Base-by-base conservation (phyloP, 2,113 vertebrate genomes). In the Suncus etruscus region DNA sequence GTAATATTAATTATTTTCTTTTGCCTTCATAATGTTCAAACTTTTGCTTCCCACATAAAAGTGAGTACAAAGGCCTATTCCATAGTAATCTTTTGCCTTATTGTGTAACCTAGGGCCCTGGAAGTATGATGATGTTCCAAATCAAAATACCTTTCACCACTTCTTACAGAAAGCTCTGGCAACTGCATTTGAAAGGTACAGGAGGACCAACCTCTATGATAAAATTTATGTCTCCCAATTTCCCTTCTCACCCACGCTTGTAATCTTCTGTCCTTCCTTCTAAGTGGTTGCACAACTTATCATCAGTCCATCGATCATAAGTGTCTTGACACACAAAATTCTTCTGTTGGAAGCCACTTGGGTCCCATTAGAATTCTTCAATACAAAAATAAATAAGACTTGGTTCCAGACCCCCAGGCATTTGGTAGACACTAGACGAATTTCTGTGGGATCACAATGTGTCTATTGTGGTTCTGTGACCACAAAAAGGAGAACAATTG, bases 51-150 rank as follows among this genome's bases (percentile, higher is more conserved):
- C 45, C 73, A 73, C 20, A 48, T 51, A 58, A 85, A 68, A 87
- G 8, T 45, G 14, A 63, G 15, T 8, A 81, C 20, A 73, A 29
- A 29, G 1, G 6, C 29, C 45, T 29, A 74, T 11, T 31, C 29
- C 51, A 31, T 61, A 47, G 68, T 27, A 20, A 6, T 63, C 15
- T 51, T 90, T 87, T 58, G 6, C 51, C 63, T 50, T 4, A n/a
- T 4, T 22, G 20, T 78, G 14, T 32, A 83, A 92, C 27, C 58
- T 86, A 29, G 45, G n/a, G 65, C 50, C 1, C 15, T 47, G 83
- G 22, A 86, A 29, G 10, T 86, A 11, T 88, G 45, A 51, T 61
- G 22, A 66, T 68, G 6, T 83, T 48, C 29, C 89, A 85, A 87
- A 1, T 77, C 27, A 47, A 92, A 90, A 48, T 10, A 27, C 7